Evolutionary conservation across 2,797 vertebrate species (phyloP).

Genomic region (Coccyzus lansbergi): DNA sequence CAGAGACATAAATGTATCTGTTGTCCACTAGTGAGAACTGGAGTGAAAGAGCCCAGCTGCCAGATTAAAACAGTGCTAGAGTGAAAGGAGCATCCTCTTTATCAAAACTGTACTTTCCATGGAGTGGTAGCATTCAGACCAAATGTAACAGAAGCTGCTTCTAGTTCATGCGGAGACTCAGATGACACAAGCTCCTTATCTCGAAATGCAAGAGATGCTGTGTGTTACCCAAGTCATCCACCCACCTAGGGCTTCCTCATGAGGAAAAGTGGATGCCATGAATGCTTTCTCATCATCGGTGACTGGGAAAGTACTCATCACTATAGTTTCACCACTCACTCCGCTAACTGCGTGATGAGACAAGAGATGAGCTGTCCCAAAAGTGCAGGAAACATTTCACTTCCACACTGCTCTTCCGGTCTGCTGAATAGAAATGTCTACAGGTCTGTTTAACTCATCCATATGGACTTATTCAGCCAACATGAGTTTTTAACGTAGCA

Average conservation of each 20-base stretch:
- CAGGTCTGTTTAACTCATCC: not conserved
- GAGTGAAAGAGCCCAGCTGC: not conserved
- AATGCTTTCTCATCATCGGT: not conserved
- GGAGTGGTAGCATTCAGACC: not conserved
- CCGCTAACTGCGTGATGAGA: not conserved
- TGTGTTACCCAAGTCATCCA: not conserved
- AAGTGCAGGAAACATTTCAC: not conserved
- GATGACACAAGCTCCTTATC: not conserved
- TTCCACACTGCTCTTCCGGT: not conserved
- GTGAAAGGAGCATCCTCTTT: not conserved
- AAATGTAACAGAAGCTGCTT: not conserved
- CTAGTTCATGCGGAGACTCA: not conserved
- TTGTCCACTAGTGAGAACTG: not conserved
- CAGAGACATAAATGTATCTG: not conserved
- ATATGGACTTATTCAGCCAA: not conserved
- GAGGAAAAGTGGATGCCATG: not conserved
- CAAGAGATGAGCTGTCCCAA: not conserved
- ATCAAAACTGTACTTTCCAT: not conserved
- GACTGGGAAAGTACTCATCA: not conserved
- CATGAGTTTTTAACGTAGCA: not conserved
- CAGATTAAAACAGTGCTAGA: not conserved
- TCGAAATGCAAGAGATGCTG: not conserved
- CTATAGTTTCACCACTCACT: not conserved
- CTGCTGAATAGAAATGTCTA: not conserved
- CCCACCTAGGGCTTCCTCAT: not conserved